Base-by-base conservation (phyloP, 1,140 invertebrate genomes). In the Zaprionus ghesquierei region DNA sequence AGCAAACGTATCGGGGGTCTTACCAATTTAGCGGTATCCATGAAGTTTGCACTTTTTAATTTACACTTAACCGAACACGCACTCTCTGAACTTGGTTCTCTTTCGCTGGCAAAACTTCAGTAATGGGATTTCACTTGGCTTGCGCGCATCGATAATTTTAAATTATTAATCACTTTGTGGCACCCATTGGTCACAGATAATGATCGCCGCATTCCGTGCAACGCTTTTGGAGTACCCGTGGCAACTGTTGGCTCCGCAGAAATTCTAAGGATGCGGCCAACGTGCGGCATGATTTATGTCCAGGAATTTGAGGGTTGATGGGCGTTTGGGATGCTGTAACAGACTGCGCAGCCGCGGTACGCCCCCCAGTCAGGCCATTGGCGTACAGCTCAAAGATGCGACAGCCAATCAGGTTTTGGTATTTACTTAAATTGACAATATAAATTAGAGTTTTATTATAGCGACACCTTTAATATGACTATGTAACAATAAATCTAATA, bases 21-120 rank as follows among this genome's bases (percentile, higher is more conserved):
- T 85, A 89, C 84, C 84, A 89, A 61, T 50, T 89, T 89, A n/a
- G 77, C 85, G 35, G 85, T 89, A 89, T 89, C 84, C 84, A 89
- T 89, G 23, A 63, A 49, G 20, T 51, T 25, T 25, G 13, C 15
- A 46, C 31, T 41, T 31, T 59, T 54, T 27, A 75, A 75, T 60
- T 50, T 18, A 29, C 54, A 65, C 61, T 75, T 51, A 35, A 63
- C n/a, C 64, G 13, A 54, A 41, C 13, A 41, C 51, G 60, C 68
- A 56, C 56, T 41, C 3, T n/a, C 77, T 77, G 60, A 80, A 31
- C 64, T 86, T 78, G 71, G 18, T 68, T 71, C 41, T 44, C 8
- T 69, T 58, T 50, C 15, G 41, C n/a, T 71, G 23, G 31, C 35
- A 58, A 33, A 59, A 68, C 51, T 79, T 81, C 64, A 86, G 44